Conservation (phyloP, 2,888 invertebrate genomes). For the Hydrotaea cyrtoneurina region DNA sequence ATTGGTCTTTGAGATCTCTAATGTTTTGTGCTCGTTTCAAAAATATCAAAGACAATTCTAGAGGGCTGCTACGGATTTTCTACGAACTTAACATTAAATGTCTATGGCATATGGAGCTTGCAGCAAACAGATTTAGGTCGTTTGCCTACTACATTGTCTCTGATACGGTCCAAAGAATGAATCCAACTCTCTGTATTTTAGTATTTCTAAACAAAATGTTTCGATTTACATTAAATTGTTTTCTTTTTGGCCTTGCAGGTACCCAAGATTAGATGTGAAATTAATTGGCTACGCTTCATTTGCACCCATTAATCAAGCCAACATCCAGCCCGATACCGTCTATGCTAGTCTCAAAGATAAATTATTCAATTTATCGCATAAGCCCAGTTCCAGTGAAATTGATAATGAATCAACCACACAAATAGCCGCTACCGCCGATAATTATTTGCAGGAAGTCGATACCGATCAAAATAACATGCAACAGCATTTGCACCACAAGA, state of each 20-base stretch:
- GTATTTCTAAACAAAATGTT: no score
- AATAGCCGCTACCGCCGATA: conserved; percentile 75
- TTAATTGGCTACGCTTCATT: conserved; percentile 74
- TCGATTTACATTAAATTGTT: no score
- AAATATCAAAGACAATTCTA: no score
- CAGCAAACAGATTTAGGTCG: no score
- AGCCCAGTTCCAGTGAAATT: conserved; percentile 47
- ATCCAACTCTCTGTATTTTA: no score
- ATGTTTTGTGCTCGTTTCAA: no score
- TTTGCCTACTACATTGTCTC: no score
- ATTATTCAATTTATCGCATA: conserved; percentile 70
- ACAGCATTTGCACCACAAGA: conserved; percentile 59
- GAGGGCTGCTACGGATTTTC: no score
- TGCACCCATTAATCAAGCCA: conserved; percentile 70
- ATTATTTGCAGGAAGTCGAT: conserved; percentile 72
- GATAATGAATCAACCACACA: conserved; percentile 74
- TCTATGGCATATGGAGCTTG: no score
- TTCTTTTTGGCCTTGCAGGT: conserved; percentile 69
- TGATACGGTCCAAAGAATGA: no score
- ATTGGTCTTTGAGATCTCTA: no score
- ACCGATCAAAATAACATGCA: conserved; percentile 64
- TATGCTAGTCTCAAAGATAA: conserved; percentile 71
- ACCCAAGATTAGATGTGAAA: conserved; percentile 78
- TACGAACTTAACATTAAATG: no score
- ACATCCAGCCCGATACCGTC: conserved; percentile 69